Percentiles rank a stretch among this genome's conserved stretches.
These are phyloP conservation scores for Chrysina gloriosa DNA, from an alignment of 2,888 invertebrate species.

Conservation along the genomic window DNA sequence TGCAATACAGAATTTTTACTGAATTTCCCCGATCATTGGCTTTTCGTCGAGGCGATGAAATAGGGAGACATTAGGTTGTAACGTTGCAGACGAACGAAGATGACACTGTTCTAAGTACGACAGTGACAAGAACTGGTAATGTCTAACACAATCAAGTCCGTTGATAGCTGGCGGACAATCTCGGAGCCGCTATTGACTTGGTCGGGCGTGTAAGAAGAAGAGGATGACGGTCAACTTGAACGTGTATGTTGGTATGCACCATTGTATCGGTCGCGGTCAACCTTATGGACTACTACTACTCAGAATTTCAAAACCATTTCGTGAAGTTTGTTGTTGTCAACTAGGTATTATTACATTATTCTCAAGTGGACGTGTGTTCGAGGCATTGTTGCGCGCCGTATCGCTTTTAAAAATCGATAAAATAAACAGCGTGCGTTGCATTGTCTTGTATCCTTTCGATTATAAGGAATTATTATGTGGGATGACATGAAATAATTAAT, in stretches of 20 bases:
- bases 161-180: slow-evolving; percentile 39
- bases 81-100: background rate
- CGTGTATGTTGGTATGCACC: slow-evolving; percentile 9
- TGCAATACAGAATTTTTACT: background rate
- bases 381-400: slow-evolving; percentile 12
- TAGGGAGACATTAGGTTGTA: background rate
- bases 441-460: background rate
- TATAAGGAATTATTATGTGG: background rate
- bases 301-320: slow-evolving; percentile 29
- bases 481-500: too few species aligned
- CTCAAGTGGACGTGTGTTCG: background rate
- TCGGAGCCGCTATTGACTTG: slow-evolving; percentile 30
- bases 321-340: slow-evolving; percentile 29
- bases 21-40: too few species aligned
- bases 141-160: slow-evolving; percentile 37
- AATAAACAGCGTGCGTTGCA: slow-evolving; percentile 1
- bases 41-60: too few species aligned
- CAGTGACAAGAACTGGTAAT: slow-evolving; percentile 41
- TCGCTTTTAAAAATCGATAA: background rate
- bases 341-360: slow-evolving; percentile 27
- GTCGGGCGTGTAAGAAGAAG: slow-evolving; percentile 18
- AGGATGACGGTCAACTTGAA: background rate
- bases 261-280: slow-evolving; percentile 21
- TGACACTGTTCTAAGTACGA: slow-evolving; percentile 21
- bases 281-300: slow-evolving; percentile 13